Conservation (phyloP, 2,113 vertebrate genomes). For the Acinonyx jubatus region DNA sequence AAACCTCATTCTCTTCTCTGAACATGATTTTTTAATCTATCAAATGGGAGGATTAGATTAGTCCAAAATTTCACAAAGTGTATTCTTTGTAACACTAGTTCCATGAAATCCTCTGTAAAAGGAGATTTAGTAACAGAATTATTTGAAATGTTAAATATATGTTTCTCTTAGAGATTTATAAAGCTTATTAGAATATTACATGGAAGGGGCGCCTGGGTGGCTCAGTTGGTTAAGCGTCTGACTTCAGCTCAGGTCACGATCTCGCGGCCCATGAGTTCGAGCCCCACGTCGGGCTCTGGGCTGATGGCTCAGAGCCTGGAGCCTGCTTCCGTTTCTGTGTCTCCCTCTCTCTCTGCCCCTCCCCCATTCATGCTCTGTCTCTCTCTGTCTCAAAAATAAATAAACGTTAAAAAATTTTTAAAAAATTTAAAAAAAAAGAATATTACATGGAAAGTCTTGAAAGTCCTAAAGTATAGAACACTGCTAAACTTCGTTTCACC, state of each 20-base stretch:
- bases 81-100: background rate
- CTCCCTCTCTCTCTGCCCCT: too few species aligned
- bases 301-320: too few species aligned
- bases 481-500: background rate
- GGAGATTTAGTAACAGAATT: background rate
- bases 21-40: background rate
- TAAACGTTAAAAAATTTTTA: too few species aligned
- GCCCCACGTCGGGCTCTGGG: too few species aligned
- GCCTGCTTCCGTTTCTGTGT: too few species aligned
- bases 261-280: accelerated
- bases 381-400: too few species aligned
- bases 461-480: background rate
- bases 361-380: too few species aligned
- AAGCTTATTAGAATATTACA: background rate
- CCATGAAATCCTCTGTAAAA: background rate
- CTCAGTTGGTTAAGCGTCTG: too few species aligned
- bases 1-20: background rate
- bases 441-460: background rate
- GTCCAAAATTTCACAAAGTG: background rate
- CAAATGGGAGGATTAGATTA: background rate
- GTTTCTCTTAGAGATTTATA: background rate
- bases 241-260: too few species aligned
- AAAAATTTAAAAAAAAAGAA: too few species aligned
- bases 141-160: background rate
- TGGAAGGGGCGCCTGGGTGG: background rate